A percentile compares a stretch with the other conserved stretches of the same genome.
These are phyloP conservation scores for Seriola aureovittata DNA, from an alignment of 2,113 vertebrate species.

Conservation along the genomic window DNA sequence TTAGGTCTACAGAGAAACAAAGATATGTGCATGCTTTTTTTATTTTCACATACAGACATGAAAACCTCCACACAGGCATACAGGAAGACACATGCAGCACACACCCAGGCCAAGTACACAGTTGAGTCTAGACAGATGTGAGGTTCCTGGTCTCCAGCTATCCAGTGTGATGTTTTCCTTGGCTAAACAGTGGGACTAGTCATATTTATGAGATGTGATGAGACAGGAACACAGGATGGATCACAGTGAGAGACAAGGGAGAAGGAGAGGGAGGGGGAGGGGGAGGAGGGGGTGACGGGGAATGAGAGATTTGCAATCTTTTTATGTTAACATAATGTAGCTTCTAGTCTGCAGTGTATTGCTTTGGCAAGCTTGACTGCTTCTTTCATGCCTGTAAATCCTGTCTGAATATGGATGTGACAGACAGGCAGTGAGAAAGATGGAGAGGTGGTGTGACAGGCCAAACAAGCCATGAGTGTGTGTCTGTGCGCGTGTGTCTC, in stretches of 20 bases:
- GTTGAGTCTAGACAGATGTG: slow-evolving; percentile 63
- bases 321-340: slow-evolving; percentile 74
- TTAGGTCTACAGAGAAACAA: slow-evolving; percentile 35
- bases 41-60: slow-evolving; percentile 10
- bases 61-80: slow-evolving; percentile 18
- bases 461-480: slow-evolving; percentile 48
- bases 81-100: slow-evolving; percentile 20
- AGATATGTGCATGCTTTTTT: background rate
- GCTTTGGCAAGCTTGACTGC: slow-evolving; percentile 65
- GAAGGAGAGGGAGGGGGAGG: slow-evolving; percentile 21
- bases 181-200: slow-evolving; percentile 55
- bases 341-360: slow-evolving; percentile 64
- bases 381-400: slow-evolving; percentile 68
- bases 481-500: slow-evolving; percentile 10
- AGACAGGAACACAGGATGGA: slow-evolving; percentile 58
- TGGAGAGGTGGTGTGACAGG: slow-evolving; percentile 59
- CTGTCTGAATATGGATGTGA: slow-evolving; percentile 72
- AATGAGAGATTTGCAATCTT: slow-evolving; percentile 67
- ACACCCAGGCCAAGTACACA: background rate
- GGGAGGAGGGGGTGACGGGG: slow-evolving; percentile 10
- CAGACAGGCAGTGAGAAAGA: slow-evolving; percentile 62
- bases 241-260: slow-evolving; percentile 43
- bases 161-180: slow-evolving; percentile 60
- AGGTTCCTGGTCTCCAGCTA: slow-evolving; percentile 43
- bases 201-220: slow-evolving; percentile 61